phyloP scores from a whole-genome alignment of 2,113 vertebrate species.

The Passer montanus region DNA sequence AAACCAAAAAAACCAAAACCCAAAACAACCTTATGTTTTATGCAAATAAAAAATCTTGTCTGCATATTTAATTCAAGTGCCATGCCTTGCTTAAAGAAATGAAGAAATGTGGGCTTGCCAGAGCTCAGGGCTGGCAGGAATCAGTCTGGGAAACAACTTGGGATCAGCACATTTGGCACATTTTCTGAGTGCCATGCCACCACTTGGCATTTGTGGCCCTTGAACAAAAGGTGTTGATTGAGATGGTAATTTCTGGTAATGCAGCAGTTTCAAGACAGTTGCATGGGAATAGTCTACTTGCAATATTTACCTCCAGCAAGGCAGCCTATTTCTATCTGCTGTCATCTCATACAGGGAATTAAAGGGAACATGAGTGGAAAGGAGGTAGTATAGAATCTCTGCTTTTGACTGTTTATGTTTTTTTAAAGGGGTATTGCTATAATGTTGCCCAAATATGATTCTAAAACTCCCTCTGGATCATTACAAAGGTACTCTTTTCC shows the following conservation, averaged over 20 bases:
- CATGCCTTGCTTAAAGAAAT: background rate
- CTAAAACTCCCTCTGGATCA: background rate
- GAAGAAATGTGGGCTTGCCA: background rate
- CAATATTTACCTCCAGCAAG: background rate
- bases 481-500: background rate
- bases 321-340: background rate
- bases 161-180: background rate
- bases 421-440: background rate
- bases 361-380: background rate
- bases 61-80: background rate
- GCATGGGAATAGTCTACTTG: background rate
- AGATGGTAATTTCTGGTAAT: background rate
- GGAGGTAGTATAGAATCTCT: background rate
- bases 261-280: background rate
- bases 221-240: background rate
- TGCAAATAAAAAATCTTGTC: background rate
- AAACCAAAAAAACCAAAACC: no score
- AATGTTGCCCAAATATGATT: background rate
- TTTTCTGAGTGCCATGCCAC: background rate
- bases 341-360: background rate
- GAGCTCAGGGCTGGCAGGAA: background rate
- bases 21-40: background rate
- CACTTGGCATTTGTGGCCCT: background rate
- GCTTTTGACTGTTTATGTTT: background rate
- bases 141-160: background rate